These are phyloP conservation scores for Cyclophora albipunctata DNA, from an alignment of 2,888 invertebrate species.

Conservation along the genomic window DNA sequence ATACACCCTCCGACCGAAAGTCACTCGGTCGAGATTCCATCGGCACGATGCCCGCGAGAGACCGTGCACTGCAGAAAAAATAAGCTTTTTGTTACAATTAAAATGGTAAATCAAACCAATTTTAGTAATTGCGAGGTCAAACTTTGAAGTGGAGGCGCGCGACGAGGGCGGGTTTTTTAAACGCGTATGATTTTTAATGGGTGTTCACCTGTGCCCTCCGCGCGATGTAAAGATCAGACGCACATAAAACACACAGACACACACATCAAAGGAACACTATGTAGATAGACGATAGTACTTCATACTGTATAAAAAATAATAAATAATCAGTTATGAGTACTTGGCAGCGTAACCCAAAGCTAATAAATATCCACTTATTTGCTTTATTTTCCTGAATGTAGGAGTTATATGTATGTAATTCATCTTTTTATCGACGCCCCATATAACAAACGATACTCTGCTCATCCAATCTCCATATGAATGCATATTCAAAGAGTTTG, in stretches of 20 bases:
- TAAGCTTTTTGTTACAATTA: conserved; percentile 75
- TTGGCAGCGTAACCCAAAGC: conserved; percentile 6
- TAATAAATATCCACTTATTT: conserved; percentile 14
- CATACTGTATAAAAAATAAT: neutral
- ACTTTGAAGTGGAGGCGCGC: conserved; percentile 62
- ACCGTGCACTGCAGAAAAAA: conserved; percentile 60
- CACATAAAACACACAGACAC: conserved; percentile 6
- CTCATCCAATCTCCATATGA: conserved; percentile 8
- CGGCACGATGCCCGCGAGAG: conserved; percentile 36
- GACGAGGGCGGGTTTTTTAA: conserved; percentile 47
- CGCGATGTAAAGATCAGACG: no score
- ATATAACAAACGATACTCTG: conserved; percentile 8
- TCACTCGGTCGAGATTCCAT: conserved; percentile 73
- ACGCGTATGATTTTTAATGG: conserved; percentile 59
- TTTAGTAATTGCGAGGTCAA: conserved; percentile 74
- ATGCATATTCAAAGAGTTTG: conserved; percentile 6
- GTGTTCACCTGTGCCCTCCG: conserved; percentile 25
- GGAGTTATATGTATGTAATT: conserved; percentile 15
- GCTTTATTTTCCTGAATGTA: conserved; percentile 12
- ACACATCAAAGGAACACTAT: no score
- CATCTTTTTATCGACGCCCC: conserved; percentile 13
- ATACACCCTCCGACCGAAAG: conserved; percentile 68
- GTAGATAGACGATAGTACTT: no score
- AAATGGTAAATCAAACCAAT: conserved; percentile 76
- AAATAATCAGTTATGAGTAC: conserved; percentile 1